Evolutionary conservation across 2,888 invertebrate species (phyloP).

Genomic region (Cerastoderma edule): DNA sequence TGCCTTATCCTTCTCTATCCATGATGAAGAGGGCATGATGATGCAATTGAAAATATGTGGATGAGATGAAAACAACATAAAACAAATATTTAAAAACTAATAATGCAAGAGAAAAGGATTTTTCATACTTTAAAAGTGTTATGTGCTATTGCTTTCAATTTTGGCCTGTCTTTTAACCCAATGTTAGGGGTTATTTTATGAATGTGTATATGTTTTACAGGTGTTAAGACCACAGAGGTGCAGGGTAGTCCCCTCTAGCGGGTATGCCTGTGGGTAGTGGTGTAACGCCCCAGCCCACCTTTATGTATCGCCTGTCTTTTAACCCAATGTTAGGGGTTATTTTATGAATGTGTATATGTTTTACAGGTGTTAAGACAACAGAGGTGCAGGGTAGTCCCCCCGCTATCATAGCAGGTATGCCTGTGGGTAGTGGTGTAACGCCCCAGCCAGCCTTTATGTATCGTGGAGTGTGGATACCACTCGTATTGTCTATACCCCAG

Average conservation of each 20-base stretch:
- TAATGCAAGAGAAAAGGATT: too few species aligned
- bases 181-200: too few species aligned
- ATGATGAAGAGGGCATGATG: too few species aligned
- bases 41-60: too few species aligned
- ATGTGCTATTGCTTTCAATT: too few species aligned
- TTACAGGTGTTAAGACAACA: slow-evolving; percentile 65
- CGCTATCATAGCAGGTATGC: slow-evolving; percentile 87
- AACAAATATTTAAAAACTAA: too few species aligned
- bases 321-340: too few species aligned
- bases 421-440: slow-evolving; percentile 90
- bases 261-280: slow-evolving; percentile 90
- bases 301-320: too few species aligned
- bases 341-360: background rate
- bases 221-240: slow-evolving; percentile 75
- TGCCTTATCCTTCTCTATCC: too few species aligned
- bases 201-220: background rate
- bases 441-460: slow-evolving; percentile 96
- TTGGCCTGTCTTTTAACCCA: too few species aligned
- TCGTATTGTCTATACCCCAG: slow-evolving; percentile 92
- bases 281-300: slow-evolving; percentile 93
- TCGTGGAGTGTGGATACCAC: slow-evolving; percentile 95
- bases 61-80: too few species aligned
- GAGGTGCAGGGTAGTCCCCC: slow-evolving; percentile 87
- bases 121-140: too few species aligned
- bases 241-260: slow-evolving; percentile 88